These are phyloP conservation scores for Sussaba pulchella DNA, from an alignment of 2,888 invertebrate species.

Conservation along the genomic window DNA sequence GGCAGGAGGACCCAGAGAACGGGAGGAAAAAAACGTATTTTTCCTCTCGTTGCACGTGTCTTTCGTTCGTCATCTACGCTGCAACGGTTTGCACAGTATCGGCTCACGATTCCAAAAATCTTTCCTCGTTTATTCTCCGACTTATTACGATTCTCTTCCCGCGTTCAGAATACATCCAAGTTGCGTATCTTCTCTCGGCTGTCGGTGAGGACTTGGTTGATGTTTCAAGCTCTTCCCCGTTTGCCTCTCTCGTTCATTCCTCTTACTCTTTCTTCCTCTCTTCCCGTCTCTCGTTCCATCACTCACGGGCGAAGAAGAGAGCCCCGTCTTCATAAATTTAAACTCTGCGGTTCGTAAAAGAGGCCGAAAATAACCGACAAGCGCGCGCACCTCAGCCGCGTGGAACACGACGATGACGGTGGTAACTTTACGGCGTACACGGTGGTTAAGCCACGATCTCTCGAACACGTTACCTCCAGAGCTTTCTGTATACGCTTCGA, in stretches of 20 bases:
- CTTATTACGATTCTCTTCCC: constrained; percentile 22
- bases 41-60: constrained; percentile 28
- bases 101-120: constrained; percentile 3
- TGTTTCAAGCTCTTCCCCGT: constrained; percentile 28
- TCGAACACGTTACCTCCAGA: not conserved
- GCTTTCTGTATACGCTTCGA: not conserved
- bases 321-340: constrained; percentile 77
- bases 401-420: constrained; percentile 71
- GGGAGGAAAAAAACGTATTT: constrained; percentile 9
- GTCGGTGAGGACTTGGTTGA: not conserved
- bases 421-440: constrained; percentile 73
- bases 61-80: constrained; percentile 41
- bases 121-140: not conserved
- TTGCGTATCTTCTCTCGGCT: constrained; percentile 29
- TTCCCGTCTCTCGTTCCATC: constrained; percentile 27
- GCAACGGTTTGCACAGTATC: not conserved
- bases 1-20: constrained; percentile 29
- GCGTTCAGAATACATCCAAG: constrained; percentile 20
- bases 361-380: constrained; percentile 77
- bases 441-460: constrained; percentile 60
- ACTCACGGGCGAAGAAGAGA: constrained; percentile 44
- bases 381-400: constrained; percentile 46
- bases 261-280: constrained; percentile 54
- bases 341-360: constrained; percentile 78
- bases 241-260: no score